Evolutionary conservation across 2,888 invertebrate species (phyloP), one percentile per base, ranked within the genome.

Genomic region (Lepas anatifera): DNA sequence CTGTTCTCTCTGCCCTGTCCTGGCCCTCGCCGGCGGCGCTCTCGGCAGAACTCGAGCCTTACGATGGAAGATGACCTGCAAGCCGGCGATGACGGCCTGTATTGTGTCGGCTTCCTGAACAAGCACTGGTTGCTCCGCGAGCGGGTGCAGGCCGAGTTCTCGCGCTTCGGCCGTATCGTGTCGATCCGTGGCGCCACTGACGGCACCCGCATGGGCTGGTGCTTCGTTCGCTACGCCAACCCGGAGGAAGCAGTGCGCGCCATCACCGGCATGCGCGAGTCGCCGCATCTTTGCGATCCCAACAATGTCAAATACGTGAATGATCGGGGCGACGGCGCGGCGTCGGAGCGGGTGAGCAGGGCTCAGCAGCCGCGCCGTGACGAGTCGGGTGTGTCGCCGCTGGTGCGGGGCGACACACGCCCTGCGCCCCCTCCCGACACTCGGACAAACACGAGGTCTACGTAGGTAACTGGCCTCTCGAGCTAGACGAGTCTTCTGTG

Each of bases 171-270:
- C 25, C 35, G n/a, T n/a, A n/a, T n/a, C 29, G 29, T 7, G 1
- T 32, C 52, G n/a, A n/a, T 64, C 37, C 64, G 64, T 3, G 35
- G 35, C n/a, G 7, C 64, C 3, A 3, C 8, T 25, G n/a, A 25
- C 64, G 64, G 64, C 64, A 1, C 7, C n/a, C 25, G 25, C 22
- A 22, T 7, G 10, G 22, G 64, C 39, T 39, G 64, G 35, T 3
- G 11, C n/a, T 39, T 64, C 64, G 64, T 64, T 22, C 64, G 64
- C 64, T 64, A 25, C 37, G n/a, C 35, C n/a, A 64, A 64, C 64
- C 64, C 64, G 18, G 64, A 64, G 64, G 64, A 64, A 37, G 64
- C 64, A 37, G 64, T 64, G 37, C 64, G 64, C 35, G 64, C 64
- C 64, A 64, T 64, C 11, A 39, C 64, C 8, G 64, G 37, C n/a